Base-by-base conservation (phyloP, 1,140 invertebrate genomes). In the Ctenoplectra terminalis region DNA sequence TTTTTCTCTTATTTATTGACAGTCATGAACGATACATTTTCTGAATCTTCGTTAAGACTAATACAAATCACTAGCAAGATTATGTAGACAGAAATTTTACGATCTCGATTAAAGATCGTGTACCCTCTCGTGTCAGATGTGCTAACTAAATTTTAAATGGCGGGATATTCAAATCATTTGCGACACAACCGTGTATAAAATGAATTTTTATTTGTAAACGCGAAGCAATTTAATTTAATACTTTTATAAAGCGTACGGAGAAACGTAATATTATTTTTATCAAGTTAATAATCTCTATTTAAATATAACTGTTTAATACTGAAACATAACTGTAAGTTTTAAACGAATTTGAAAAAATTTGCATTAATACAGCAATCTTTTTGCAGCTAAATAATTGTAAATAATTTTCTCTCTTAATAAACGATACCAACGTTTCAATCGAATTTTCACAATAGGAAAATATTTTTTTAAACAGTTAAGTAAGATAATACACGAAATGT, bases 21-120 rank as follows among this genome's bases (percentile, higher is more conserved):
- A 72, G 74, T 82, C 75, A 82, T 72, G 74, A 69, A 82, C 77
- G 75, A 79, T 70, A 78, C 48, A 69, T 71, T 78, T 81, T 78
- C 75, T 63, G 66, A 78, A 82, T 50, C 67, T 71, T 78, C 64
- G 52, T 77, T 63, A 81, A 75, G 13, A 26, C 40, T 66, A 66
- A 81, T 76, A 15, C 26, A 52, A 74, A 69, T 81, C 31, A 75
- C 73, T 37, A 46, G 64, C 17, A 17, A 31, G 46, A 50, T 75
- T 31, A 40, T 48, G 23, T 67, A 66, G 72, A 81, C 15, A 48
- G 52, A 37, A 75, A 13, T 34, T 66, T 75, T 56, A 52, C 20
- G 34, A 58, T 40, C 48, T 56, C 61, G 50, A 81, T 81, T 75
- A 74, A 81, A 37, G 40, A 56, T 58, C 37, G 67, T 43, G 20